Evolutionary conservation across 2,113 vertebrate genomes (phyloP).

Genomic region (Aegotheles bennettii): DNA sequence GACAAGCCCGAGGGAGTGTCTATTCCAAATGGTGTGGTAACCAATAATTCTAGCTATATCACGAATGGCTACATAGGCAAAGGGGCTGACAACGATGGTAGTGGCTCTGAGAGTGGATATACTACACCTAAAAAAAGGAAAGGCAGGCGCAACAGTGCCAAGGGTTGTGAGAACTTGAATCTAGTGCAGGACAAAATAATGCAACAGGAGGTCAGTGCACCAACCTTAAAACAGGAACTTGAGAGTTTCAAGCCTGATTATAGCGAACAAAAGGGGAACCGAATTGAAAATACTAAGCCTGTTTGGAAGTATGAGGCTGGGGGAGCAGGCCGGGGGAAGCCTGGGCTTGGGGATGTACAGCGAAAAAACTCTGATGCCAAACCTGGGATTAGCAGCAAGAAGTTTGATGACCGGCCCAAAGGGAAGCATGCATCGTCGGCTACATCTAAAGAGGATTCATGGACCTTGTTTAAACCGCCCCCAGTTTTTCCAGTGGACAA

Average conservation of each 20-base stretch:
- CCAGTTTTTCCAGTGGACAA: slow-evolving; percentile 99
- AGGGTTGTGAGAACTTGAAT: slow-evolving; percentile 84
- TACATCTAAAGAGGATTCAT: slow-evolving; percentile 91
- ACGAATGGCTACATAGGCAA: slow-evolving; percentile 91
- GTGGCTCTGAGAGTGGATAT: slow-evolving; percentile 92
- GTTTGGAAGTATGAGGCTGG: slow-evolving; percentile 82
- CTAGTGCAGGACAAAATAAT: slow-evolving; percentile 85
- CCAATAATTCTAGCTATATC: slow-evolving; percentile 80
- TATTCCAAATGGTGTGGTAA: slow-evolving; percentile 87
- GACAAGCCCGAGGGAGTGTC: slow-evolving; percentile 83
- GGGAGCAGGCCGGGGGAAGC: slow-evolving; percentile 71
- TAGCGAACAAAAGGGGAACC: slow-evolving; percentile 78
- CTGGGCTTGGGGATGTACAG: slow-evolving; percentile 75
- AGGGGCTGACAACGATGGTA: slow-evolving; percentile 89
- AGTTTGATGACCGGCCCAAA: slow-evolving; percentile 91
- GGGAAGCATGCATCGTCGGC: slow-evolving; percentile 82
- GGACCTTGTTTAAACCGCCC: slow-evolving; percentile 97
- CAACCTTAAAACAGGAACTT: slow-evolving; percentile 78
- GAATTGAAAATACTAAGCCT: slow-evolving; percentile 76
- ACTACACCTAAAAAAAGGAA: slow-evolving; percentile 92
- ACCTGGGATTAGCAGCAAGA: slow-evolving; percentile 82
- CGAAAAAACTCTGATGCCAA: slow-evolving; percentile 90
- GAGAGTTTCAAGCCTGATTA: slow-evolving; percentile 78
- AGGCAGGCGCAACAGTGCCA: slow-evolving; percentile 86
- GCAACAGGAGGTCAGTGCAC: slow-evolving; percentile 73